phyloP scores from a whole-genome alignment of 2,113 vertebrate genomes.

The Nyctereutes procyonoides region DNA sequence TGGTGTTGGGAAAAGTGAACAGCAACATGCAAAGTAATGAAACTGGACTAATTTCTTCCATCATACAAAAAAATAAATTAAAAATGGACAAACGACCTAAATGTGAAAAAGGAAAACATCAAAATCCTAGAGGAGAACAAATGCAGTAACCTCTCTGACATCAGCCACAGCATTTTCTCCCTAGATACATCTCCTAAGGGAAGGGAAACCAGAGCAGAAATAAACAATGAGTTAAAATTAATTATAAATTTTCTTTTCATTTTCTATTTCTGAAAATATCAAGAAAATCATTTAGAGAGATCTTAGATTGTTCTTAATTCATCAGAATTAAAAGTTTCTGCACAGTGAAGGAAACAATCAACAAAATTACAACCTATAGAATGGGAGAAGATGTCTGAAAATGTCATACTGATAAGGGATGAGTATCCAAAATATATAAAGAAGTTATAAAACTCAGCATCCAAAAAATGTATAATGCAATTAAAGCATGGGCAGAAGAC shows the following conservation, averaged over 20 bases:
- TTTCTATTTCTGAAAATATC: neutral
- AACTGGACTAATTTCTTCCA: too few relatives aligned
- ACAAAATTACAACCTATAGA: neutral
- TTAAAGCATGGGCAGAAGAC: neutral
- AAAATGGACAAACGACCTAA: too few relatives aligned
- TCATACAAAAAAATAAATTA: too few relatives aligned
- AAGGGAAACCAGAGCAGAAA: neutral
- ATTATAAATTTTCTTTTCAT: neutral
- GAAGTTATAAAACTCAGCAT: neutral
- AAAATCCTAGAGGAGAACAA: neutral
- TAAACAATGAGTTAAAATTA: conserved; percentile 3
- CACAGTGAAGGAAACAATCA: neutral
- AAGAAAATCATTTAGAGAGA: neutral
- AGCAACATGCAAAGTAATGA: too few relatives aligned
- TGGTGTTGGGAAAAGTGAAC: too few relatives aligned
- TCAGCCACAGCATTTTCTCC: neutral
- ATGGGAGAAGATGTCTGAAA: neutral
- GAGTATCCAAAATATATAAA: neutral
- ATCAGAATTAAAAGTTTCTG: neutral
- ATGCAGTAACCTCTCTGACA: neutral
- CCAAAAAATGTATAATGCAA: neutral
- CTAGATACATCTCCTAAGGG: neutral
- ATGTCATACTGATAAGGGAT: neutral
- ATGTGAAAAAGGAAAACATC: too few relatives aligned
- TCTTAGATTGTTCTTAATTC: neutral